Evolutionary conservation across 2,113 vertebrate species (phyloP), one percentile per base, ranked within the genome.

Genomic region (Siniperca chuatsi): DNA sequence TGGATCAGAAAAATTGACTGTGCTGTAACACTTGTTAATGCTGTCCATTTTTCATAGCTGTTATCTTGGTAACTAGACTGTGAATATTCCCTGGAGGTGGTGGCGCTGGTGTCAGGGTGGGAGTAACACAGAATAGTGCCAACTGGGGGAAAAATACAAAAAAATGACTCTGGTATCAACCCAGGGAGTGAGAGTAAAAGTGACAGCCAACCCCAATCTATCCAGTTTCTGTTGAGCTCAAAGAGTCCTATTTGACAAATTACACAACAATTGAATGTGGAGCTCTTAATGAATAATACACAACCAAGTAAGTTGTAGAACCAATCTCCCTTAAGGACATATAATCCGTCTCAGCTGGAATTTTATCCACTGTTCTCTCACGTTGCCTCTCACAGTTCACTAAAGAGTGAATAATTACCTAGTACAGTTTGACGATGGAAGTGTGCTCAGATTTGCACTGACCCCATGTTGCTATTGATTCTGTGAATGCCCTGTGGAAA

Each of bases 1-100:
- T 4, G 5, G 40, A 86, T 91, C 78, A 90, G 80, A 93, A 89
- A 92, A 91, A 94, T 85, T 48, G 80, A 83, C 85, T 82, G 69
- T 69, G 85, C 82, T 66, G 75, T 87, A 88, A 84, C 83, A 74
- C 73, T 90, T 72, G 77, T 88, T 94, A 93, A 90, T 86, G 60
- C 74, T 79, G 82, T 90, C 87, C 87, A 90, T 94, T 94, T 93
- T 88, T 95, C 92, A 92, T 81, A n/a, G 83, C 78, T 15, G 52
- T 85, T 92, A 81, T 93, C 80, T 78, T 87, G 71, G 75, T 89
- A 86, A 87, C 90, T 91, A 87, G 84, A 86, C 88, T 88, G 83
- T 90, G 82, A 91, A 86, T 88, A 82, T 86, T 83, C 74, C 72
- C 78, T 74, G 52, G 69, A 83, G 77, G 71, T 69, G 60, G 71